Evolutionary conservation across 2,888 invertebrate species (phyloP).

Genomic region (Netelia fuscicornis): DNA sequence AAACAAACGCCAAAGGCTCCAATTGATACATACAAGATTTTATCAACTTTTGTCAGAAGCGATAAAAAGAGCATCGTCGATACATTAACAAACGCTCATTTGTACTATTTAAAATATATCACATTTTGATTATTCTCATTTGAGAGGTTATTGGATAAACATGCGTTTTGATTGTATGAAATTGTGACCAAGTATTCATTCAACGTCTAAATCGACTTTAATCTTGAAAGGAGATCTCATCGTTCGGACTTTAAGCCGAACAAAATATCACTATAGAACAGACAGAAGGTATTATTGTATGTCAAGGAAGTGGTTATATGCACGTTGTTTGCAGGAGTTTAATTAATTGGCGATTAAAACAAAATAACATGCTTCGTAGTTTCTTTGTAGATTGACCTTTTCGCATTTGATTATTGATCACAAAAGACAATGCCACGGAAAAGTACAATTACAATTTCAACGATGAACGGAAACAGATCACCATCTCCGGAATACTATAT

Average conservation of each 20-base stretch:
- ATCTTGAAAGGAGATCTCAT: no score
- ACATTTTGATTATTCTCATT: neutral
- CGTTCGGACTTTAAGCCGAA: no score
- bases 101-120: neutral
- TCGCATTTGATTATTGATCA: neutral
- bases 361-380: no score
- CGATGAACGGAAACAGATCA: conserved; percentile 2
- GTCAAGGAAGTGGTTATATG: no score
- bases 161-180: neutral
- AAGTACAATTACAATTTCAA: neutral
- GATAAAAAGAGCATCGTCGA: neutral
- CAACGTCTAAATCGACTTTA: neutral
- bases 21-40: neutral
- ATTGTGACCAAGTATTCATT: neutral
- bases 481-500: conserved; percentile 59
- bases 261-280: no score
- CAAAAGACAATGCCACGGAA: conserved; percentile 34
- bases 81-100: neutral
- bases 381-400: no score
- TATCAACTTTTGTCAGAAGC: neutral
- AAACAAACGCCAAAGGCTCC: neutral
- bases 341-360: no score
- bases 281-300: no score
- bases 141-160: conserved; percentile 11
- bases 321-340: no score